Evolutionary conservation across 2,888 invertebrate genomes (phyloP).

Genomic region (Drosophila prostipennis): DNA sequence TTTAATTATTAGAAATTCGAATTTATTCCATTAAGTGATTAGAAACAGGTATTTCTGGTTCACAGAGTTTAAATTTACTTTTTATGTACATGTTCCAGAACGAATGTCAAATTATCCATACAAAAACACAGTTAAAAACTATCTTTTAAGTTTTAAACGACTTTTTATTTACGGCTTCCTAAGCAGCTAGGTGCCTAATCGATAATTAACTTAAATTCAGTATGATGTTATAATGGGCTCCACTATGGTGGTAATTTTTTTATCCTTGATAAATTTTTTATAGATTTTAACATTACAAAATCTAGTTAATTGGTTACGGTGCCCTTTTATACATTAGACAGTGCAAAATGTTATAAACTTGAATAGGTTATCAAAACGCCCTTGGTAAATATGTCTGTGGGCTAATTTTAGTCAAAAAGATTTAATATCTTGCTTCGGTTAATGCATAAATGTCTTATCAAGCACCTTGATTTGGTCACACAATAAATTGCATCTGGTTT

Average conservation of each 20-base stretch:
- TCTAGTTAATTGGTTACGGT: conserved; percentile 31
- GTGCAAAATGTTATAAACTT: conserved; percentile 33
- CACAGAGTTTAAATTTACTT: too few relatives aligned
- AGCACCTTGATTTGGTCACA: conserved; percentile 42
- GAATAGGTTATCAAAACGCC: conserved; percentile 31
- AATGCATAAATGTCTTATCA: conserved; percentile 13
- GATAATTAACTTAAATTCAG: conserved; percentile 24
- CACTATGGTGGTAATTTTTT: conserved; percentile 7
- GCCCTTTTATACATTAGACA: conserved; percentile 38
- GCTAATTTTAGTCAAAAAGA: conserved; percentile 29
- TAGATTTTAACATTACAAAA: conserved; percentile 37
- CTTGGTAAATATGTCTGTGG: conserved; percentile 3
- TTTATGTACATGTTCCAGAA: too few relatives aligned
- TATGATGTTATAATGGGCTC: conserved; percentile 18
- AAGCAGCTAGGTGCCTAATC: conserved; percentile 7
- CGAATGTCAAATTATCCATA: too few relatives aligned
- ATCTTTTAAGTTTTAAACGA: conserved; percentile 12
- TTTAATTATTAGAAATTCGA: too few relatives aligned
- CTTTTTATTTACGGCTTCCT: conserved; percentile 34
- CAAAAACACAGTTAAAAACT: too few relatives aligned
- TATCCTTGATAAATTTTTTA: conserved; percentile 8
- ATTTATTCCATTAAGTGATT: too few relatives aligned
- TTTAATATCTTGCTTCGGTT: conserved; percentile 18
- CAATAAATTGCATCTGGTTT: conserved; percentile 42
- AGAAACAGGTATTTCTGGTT: too few relatives aligned